Conservation (phyloP, 1,140 invertebrate species). For the Gryon sp. region DNA sequence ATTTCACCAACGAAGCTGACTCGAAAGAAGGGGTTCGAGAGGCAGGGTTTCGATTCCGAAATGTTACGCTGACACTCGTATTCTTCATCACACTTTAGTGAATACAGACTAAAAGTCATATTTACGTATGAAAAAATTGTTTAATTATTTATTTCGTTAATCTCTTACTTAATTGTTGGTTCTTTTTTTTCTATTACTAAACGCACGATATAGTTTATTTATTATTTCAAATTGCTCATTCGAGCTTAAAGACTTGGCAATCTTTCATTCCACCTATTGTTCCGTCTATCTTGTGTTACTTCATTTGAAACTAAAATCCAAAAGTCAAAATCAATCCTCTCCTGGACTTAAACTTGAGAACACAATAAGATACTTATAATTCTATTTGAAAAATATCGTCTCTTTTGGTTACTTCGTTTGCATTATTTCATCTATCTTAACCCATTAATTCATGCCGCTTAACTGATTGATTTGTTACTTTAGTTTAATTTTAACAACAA, state of each 20-base stretch:
- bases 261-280: conserved; percentile 61
- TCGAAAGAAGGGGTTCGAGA: conserved; percentile 42
- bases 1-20: conserved; percentile 33
- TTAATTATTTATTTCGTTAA: conserved; percentile 14
- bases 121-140: conserved; percentile 65
- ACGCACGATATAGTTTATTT: conserved; percentile 63
- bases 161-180: conserved; percentile 59
- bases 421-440: conserved; percentile 68
- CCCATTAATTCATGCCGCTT: conserved; percentile 67
- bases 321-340: conserved; percentile 10
- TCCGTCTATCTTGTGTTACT: no score
- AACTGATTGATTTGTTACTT: conserved; percentile 68
- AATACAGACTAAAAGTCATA: conserved; percentile 68
- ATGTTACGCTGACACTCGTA: conserved; percentile 66
- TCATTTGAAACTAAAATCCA: no score
- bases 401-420: conserved; percentile 67
- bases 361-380: conserved; percentile 73
- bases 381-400: conserved; percentile 65
- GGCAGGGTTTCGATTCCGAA: conserved; percentile 66
- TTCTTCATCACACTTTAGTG: conserved; percentile 66
- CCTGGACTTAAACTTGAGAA: conserved; percentile 57
- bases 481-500: conserved; percentile 65
- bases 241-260: conserved; percentile 68
- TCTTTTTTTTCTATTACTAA: conserved; percentile 67
- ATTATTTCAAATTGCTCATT: conserved; percentile 53